A percentile compares a stretch with the other conserved stretches of the same genome.
Evolutionary conservation across 2,888 invertebrate genomes (phyloP).

Genomic region (Monochamus alternatus): DNA sequence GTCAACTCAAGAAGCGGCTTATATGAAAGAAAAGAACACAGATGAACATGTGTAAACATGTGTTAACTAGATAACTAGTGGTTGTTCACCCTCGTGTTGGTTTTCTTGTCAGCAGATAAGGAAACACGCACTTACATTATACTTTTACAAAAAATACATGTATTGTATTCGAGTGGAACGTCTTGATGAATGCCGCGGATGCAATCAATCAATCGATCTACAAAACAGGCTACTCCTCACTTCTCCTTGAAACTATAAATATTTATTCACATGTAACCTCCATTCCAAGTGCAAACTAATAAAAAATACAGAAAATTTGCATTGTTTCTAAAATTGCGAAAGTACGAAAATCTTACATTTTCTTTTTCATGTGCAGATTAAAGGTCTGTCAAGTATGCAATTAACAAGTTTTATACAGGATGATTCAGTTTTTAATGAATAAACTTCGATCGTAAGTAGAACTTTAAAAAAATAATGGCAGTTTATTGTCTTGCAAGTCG

Average conservation of each 20-base stretch:
- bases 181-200: slow-evolving; percentile 50
- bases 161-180: slow-evolving; percentile 45
- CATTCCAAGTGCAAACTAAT: neutral
- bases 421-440: too few species aligned
- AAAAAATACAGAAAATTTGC: too few species aligned
- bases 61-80: slow-evolving; percentile 60
- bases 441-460: too few species aligned
- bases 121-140: slow-evolving; percentile 52
- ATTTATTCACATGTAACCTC: neutral
- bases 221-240: neutral
- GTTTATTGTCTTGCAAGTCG: too few species aligned
- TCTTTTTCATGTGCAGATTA: too few species aligned
- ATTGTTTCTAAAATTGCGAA: too few species aligned
- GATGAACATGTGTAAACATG: slow-evolving; percentile 62
- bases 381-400: too few species aligned
- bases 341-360: too few species aligned
- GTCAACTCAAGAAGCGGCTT: slow-evolving; percentile 52
- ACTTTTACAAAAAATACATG: slow-evolving; percentile 46
- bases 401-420: too few species aligned
- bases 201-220: slow-evolving; percentile 44
- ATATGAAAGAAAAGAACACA: slow-evolving; percentile 53
- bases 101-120: slow-evolving; percentile 54
- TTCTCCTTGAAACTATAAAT: neutral
- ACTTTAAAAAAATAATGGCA: too few species aligned
- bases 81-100: slow-evolving; percentile 58